phyloP scores from a whole-genome alignment of 2,797 vertebrate genomes.

The Cyclopterus lumpus region DNA sequence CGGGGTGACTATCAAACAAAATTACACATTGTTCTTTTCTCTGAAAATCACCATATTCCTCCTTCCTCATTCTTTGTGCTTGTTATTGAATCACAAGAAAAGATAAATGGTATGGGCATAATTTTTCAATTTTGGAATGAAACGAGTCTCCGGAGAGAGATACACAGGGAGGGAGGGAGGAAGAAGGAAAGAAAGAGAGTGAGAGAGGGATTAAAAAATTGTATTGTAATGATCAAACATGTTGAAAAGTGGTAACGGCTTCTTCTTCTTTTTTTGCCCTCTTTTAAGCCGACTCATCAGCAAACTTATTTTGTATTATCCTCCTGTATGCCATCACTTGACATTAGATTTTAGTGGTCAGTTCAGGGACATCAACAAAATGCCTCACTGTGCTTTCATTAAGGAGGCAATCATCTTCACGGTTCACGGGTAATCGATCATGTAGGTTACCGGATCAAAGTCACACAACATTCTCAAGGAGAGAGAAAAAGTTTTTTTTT shows the following conservation, averaged over 20 bases:
- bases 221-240: constrained; percentile 60
- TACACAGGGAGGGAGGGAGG: constrained; percentile 33
- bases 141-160: constrained; percentile 63
- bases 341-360: constrained; percentile 60
- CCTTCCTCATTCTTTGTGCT: constrained; percentile 45
- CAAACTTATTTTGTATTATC: constrained; percentile 33
- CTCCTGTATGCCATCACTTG: constrained; percentile 33
- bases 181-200: constrained; percentile 23
- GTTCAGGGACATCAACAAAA: constrained; percentile 64
- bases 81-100: constrained; percentile 72
- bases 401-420: constrained; percentile 68
- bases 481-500: constrained; percentile 17
- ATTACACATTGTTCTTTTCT: constrained; percentile 68
- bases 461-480: constrained; percentile 53
- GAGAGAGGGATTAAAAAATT: constrained; percentile 55
- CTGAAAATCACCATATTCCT: constrained; percentile 52
- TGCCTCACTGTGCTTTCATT: constrained; percentile 68
- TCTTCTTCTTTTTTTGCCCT: too few species aligned
- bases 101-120: constrained; percentile 69
- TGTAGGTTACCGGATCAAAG: constrained; percentile 69
- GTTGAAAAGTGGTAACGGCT: constrained; percentile 35
- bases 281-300: constrained; percentile 34
- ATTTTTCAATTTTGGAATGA: constrained; percentile 75
- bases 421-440: constrained; percentile 71
- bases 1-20: constrained; percentile 68